Conservation (phyloP, 2,113 vertebrate species). For the Pyrgilauda ruficollis region DNA sequence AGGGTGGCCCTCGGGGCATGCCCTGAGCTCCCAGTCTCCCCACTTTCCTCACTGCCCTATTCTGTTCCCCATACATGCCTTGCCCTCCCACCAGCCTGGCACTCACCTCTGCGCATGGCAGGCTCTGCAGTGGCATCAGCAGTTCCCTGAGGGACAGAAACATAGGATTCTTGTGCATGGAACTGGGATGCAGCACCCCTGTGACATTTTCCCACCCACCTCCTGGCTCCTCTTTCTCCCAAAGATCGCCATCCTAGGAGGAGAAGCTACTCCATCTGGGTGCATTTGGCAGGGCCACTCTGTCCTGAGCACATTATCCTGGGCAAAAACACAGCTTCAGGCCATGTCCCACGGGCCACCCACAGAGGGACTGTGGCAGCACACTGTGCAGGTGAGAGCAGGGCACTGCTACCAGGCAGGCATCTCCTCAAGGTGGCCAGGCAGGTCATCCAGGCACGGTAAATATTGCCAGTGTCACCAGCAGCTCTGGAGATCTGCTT, state of each 20-base stretch:
- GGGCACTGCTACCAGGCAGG: background rate
- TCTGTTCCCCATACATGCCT: background rate
- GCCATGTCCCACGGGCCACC: rapidly evolving
- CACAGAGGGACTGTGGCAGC: background rate
- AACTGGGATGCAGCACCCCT: background rate
- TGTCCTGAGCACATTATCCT: background rate
- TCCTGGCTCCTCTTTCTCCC: background rate
- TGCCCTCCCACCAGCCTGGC: background rate
- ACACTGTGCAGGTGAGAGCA: background rate
- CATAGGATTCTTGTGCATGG: background rate
- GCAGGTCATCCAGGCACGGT: rapidly evolving
- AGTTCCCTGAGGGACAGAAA: slow-evolving; percentile 38
- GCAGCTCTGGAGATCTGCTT: background rate
- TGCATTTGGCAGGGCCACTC: background rate
- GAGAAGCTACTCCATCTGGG: background rate
- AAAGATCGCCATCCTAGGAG: background rate
- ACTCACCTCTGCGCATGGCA: background rate
- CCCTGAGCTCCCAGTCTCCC: background rate
- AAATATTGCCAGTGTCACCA: background rate
- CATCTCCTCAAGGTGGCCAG: background rate
- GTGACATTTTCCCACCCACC: background rate
- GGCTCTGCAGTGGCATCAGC: slow-evolving; percentile 29
- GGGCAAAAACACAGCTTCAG: background rate
- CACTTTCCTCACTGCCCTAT: rapidly evolving
- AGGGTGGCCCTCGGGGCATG: background rate